Evolutionary conservation across 2,113 vertebrate genomes (phyloP).

Genomic region (Solenodon paradoxus): DNA sequence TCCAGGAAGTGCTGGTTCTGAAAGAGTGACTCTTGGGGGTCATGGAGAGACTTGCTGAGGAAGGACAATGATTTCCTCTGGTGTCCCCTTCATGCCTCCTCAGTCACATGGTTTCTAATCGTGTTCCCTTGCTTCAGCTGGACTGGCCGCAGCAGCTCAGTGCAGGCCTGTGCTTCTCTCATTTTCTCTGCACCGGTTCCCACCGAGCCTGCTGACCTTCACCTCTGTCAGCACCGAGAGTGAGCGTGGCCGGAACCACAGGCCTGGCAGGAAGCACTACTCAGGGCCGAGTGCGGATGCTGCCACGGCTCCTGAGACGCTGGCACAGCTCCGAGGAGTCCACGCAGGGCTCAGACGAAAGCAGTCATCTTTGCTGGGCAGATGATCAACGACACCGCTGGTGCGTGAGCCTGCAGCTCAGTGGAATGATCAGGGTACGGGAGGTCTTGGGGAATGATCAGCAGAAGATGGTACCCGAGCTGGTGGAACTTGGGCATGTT

Average conservation of each 20-base stretch:
- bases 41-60: background rate
- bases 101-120: constrained; percentile 51
- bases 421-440: background rate
- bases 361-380: background rate
- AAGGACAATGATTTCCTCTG: constrained; percentile 38
- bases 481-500: background rate
- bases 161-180: background rate
- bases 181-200: background rate
- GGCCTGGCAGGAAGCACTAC: background rate
- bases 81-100: background rate
- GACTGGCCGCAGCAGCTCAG: constrained; percentile 20
- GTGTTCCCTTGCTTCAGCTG: constrained; percentile 20
- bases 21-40: background rate
- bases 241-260: too few species aligned
- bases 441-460: background rate
- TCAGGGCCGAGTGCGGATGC: background rate
- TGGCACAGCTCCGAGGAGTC: background rate
- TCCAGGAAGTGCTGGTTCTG: background rate
- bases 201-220: background rate
- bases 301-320: background rate
- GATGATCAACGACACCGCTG: background rate
- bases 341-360: background rate
- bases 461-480: background rate
- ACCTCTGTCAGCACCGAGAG: too few species aligned
- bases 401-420: background rate